Conservation (phyloP, 2,797 vertebrate species). For the Presbytis comata region DNA sequence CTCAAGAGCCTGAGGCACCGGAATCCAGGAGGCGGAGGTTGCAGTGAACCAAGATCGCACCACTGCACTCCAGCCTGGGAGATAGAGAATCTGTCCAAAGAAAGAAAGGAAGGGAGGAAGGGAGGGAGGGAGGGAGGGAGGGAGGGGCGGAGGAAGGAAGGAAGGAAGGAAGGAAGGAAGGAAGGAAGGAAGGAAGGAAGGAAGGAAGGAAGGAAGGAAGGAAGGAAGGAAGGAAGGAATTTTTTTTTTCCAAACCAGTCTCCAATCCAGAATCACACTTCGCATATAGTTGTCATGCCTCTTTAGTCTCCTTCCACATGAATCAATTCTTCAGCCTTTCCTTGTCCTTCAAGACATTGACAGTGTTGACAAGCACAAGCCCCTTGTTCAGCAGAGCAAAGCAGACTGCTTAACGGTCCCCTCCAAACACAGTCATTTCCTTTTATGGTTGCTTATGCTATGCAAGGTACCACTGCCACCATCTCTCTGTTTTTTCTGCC, state of each 20-base stretch:
- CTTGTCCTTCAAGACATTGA: neutral
- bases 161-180: accelerated
- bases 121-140: accelerated
- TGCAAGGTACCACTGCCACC: neutral
- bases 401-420: neutral
- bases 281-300: neutral
- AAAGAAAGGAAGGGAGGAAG: too few relatives aligned
- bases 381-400: neutral
- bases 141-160: accelerated
- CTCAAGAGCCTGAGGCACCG: neutral
- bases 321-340: neutral
- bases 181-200: accelerated
- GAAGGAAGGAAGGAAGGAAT: too few relatives aligned
- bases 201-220: accelerated
- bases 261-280: neutral
- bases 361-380: neutral
- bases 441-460: neutral
- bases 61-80: too few relatives aligned
- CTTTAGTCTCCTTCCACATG: neutral
- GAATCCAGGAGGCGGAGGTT: neutral
- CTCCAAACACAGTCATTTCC: neutral
- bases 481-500: neutral
- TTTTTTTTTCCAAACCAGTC: neutral
- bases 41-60: neutral
- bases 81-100: too few relatives aligned